Conservation (phyloP, 2,888 invertebrate genomes). For the Stratiomys singularior region DNA sequence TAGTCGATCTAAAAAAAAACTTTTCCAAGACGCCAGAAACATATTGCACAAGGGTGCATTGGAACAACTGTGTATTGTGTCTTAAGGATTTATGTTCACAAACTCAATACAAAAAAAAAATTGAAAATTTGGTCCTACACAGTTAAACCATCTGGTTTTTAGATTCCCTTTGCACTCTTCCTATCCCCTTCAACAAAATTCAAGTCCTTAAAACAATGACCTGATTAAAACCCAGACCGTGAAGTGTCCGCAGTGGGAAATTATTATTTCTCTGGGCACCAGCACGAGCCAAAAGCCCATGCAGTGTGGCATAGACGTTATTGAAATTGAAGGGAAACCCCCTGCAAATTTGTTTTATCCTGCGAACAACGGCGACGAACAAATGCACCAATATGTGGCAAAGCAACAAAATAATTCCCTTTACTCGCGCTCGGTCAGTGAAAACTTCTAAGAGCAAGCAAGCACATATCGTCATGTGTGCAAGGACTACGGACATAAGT, state of each 20-base stretch:
- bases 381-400: neutral
- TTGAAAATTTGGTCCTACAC: neutral
- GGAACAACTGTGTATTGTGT: neutral
- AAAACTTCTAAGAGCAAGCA: neutral
- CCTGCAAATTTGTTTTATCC: conserved; percentile 33
- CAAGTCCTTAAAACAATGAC: conserved; percentile 49
- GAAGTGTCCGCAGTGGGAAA: conserved; percentile 37
- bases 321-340: conserved; percentile 24
- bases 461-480: neutral
- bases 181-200: conserved; percentile 2
- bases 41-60: conserved; percentile 38
- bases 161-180: neutral
- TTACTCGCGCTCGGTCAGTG: neutral
- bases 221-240: conserved; percentile 47
- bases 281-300: conserved; percentile 46
- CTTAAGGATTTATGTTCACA: neutral
- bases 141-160: conserved; percentile 28
- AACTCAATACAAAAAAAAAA: conserved; percentile 10
- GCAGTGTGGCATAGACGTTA: conserved; percentile 38
- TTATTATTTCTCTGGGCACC: conserved; percentile 23
- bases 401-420: neutral
- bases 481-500: neutral
- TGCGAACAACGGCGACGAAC: neutral
- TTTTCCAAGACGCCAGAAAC: neutral
- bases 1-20: too few relatives aligned